phyloP scores from a whole-genome alignment of 2,888 invertebrate genomes.

The Agrochola lota region DNA sequence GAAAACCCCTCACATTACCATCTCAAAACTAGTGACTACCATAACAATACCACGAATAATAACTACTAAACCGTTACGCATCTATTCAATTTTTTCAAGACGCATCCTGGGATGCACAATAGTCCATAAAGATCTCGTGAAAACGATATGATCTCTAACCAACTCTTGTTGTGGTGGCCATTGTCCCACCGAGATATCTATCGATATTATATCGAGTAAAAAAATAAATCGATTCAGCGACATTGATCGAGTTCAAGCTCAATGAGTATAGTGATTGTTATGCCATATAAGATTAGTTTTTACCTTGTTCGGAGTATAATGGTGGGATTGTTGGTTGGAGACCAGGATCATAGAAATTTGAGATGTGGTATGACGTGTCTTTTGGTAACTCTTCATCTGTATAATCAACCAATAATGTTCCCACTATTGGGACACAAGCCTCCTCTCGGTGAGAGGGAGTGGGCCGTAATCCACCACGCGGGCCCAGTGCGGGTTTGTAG shows the following conservation, averaged over 20 bases:
- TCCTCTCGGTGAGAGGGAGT: too few relatives aligned
- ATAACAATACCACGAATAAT: constrained; percentile 63
- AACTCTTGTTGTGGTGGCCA: constrained; percentile 81
- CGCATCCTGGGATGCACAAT: constrained; percentile 83
- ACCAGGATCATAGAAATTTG: constrained; percentile 3
- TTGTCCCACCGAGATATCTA: constrained; percentile 81
- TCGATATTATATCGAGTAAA: constrained; percentile 78
- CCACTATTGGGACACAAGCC: too few relatives aligned
- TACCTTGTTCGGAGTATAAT: constrained; percentile 62
- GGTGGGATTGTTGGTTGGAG: constrained; percentile 45
- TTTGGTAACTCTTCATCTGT: neutral
- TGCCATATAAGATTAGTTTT: constrained; percentile 64
- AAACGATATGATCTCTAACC: constrained; percentile 84
- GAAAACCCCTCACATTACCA: constrained; percentile 45
- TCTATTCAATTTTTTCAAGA: constrained; percentile 75
- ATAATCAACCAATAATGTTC: too few relatives aligned
- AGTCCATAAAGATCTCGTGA: constrained; percentile 80
- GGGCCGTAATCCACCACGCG: too few relatives aligned
- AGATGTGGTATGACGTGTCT: constrained; percentile 10
- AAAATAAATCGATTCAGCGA: constrained; percentile 77
- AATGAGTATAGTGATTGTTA: constrained; percentile 62
- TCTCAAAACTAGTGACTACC: constrained; percentile 44
- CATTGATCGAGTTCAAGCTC: constrained; percentile 70
- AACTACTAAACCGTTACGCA: constrained; percentile 74
- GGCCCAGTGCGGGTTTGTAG: too few relatives aligned